phyloP scores from a whole-genome alignment of 2,888 invertebrate species.

The Dorcus hopei region DNA sequence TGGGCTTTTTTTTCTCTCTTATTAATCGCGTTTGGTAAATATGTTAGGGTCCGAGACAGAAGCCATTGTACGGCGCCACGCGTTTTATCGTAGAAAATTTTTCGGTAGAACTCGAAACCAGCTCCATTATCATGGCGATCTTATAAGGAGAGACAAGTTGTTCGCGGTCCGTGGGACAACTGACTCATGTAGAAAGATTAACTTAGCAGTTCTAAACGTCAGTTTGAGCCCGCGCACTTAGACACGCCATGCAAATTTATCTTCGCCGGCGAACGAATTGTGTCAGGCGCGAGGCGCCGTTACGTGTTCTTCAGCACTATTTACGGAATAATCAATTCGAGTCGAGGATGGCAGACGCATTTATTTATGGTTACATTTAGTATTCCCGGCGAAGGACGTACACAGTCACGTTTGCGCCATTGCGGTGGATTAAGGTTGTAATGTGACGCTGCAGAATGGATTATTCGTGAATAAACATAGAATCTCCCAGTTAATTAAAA shows the following conservation, averaged over 20 bases:
- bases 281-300: not conserved
- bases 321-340: no score
- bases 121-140: not conserved
- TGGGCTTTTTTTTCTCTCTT: not conserved
- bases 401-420: no score
- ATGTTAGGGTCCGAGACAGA: not conserved
- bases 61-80: not conserved
- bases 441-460: no score
- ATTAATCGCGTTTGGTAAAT: not conserved
- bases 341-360: no score
- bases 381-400: no score
- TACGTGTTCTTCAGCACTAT: not conserved
- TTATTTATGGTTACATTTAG: no score
- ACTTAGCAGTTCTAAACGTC: constrained; percentile 14
- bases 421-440: no score
- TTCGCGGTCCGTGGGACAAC: constrained; percentile 8
- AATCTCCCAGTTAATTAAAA: no score
- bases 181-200: constrained; percentile 18
- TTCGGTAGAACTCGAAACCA: no score
- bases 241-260: constrained; percentile 12
- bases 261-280: not conserved
- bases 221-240: constrained; percentile 4
- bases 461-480: no score
- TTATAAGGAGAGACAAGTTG: constrained; percentile 11
- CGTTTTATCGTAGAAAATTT: no score